Conservation (phyloP, 92 coral and sea anemone genomes). For the Zoanthus sansibaricus region DNA sequence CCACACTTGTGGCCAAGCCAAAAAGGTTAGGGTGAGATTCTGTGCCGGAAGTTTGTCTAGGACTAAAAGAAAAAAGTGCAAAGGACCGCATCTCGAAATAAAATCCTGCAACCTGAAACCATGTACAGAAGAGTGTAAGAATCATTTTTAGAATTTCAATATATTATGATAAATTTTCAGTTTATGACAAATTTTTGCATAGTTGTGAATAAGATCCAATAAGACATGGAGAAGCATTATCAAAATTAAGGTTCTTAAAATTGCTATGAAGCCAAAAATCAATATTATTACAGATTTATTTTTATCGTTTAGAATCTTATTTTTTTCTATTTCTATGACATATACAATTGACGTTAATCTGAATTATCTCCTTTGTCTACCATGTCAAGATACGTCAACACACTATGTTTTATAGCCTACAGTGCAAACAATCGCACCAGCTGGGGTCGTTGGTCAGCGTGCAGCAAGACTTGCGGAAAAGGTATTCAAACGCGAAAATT, state of each 20-base stretch:
- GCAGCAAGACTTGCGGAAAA: constrained; percentile 20
- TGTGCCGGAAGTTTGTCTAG: constrained; percentile 2
- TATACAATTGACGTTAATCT: too few relatives aligned
- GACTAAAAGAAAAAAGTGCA: not conserved
- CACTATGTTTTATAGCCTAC: constrained; percentile 1
- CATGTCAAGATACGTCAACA: not conserved
- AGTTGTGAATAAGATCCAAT: too few relatives aligned
- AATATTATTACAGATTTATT: too few relatives aligned
- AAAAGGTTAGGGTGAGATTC: constrained; percentile 26
- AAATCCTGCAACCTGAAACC: constrained; percentile 25
- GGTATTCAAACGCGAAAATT: constrained; percentile 32
- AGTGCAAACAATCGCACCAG: constrained; percentile 26
- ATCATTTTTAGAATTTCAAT: too few relatives aligned
- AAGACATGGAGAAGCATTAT: too few relatives aligned
- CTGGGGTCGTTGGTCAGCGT: constrained; percentile 27
- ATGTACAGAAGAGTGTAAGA: constrained; percentile 26
- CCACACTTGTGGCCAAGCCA: constrained; percentile 40
- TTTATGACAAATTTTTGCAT: too few relatives aligned
- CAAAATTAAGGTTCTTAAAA: too few relatives aligned
- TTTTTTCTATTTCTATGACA: too few relatives aligned
- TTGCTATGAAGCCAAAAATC: too few relatives aligned
- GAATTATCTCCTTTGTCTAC: not conserved
- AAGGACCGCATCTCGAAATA: constrained; percentile 9
- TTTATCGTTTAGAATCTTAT: too few relatives aligned
- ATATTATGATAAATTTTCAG: too few relatives aligned